Percentiles rank a stretch among this genome's conserved stretches.
These are phyloP conservation scores for Sarcophaga bullata DNA, from an alignment of 1,140 invertebrate genomes.

Conservation along the genomic window DNA sequence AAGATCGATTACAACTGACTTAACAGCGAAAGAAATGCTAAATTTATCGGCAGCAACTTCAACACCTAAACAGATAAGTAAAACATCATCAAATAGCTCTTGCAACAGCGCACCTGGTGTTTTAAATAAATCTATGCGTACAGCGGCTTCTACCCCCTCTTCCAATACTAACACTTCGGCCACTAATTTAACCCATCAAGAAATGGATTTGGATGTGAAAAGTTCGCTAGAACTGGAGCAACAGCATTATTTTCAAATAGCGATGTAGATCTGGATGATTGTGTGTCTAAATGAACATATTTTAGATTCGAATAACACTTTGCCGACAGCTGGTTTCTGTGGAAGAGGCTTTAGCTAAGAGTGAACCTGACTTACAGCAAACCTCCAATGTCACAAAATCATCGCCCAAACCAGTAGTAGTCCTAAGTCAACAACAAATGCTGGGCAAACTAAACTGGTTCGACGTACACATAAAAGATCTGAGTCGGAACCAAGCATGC, in stretches of 20 bases:
- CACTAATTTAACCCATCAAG: conserved; percentile 47
- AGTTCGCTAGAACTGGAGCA: conserved; percentile 68
- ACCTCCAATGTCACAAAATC: conserved; percentile 48
- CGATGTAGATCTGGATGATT: conserved; percentile 84
- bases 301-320: conserved; percentile 60
- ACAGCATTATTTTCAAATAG: conserved; percentile 89
- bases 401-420: conserved; percentile 31
- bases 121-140: conserved; percentile 17
- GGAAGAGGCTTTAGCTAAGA: conserved; percentile 61
- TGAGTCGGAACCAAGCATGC: conserved; percentile 65
- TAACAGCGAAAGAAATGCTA: background rate
- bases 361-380: conserved; percentile 62
- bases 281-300: conserved; percentile 80
- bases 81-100: conserved; percentile 38
- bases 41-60: conserved; percentile 25
- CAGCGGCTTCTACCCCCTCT: background rate
- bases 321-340: conserved; percentile 51
- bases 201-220: conserved; percentile 66
- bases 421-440: conserved; percentile 35
- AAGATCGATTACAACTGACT: conserved; percentile 36
- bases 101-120: conserved; percentile 38
- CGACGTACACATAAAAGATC: conserved; percentile 64
- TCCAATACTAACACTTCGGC: background rate
- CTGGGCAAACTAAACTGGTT: conserved; percentile 41
- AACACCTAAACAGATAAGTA: conserved; percentile 29